Evolutionary conservation across 2,113 vertebrate genomes (phyloP).

Genomic region (Sinosuthora webbiana): DNA sequence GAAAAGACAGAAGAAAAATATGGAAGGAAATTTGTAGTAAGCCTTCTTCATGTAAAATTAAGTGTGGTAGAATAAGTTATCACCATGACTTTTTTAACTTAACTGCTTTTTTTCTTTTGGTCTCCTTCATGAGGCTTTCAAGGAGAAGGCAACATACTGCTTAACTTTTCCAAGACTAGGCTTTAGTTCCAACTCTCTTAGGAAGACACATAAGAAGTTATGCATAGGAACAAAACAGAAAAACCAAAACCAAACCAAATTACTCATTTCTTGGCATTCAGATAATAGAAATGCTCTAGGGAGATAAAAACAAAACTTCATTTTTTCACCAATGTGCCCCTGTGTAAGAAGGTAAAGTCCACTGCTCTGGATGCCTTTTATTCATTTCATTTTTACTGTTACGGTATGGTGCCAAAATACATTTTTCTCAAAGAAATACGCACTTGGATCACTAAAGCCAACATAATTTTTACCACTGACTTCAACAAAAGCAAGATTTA

Average conservation of each 20-base stretch:
- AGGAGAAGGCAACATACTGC: background rate
- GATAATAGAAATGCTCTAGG: background rate
- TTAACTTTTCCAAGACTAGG: background rate
- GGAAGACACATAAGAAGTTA: constrained; percentile 3
- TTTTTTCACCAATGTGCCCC: background rate
- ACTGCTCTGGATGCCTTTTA: background rate
- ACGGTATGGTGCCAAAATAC: background rate
- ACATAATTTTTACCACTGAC: background rate
- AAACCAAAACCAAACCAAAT: background rate
- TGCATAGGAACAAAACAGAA: background rate
- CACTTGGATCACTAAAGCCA: background rate
- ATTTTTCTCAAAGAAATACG: background rate
- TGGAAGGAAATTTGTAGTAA: background rate
- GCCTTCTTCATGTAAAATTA: background rate
- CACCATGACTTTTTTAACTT: background rate
- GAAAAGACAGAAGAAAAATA: background rate
- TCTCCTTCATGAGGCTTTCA: background rate
- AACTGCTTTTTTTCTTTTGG: background rate
- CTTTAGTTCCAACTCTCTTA: background rate
- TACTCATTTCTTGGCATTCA: constrained; percentile 27
- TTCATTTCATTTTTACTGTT: background rate
- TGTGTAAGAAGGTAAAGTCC: background rate
- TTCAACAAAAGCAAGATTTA: background rate
- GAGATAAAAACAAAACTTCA: background rate
- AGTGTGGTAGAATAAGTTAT: background rate